Percentiles rank a stretch among this genome's conserved stretches.
Conservation (phyloP, 2,113 vertebrate species). For the Choloepus hoffmanni region DNA sequence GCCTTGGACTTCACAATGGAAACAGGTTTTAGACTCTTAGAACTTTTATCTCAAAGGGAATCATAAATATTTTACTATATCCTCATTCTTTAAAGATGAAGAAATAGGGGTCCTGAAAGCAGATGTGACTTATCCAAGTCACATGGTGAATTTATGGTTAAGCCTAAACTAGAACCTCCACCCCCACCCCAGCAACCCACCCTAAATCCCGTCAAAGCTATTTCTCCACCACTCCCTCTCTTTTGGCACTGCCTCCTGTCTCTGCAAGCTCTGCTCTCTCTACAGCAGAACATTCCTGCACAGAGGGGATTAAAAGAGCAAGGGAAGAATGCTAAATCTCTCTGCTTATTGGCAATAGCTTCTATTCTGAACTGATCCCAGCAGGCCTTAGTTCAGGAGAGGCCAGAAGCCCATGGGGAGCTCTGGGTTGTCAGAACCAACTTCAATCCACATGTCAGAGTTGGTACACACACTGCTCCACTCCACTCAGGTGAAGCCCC, state of each 20-base stretch:
- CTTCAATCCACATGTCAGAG: not conserved
- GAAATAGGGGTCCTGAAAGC: not conserved
- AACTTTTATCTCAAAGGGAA: constrained; percentile 18
- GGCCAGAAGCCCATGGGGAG: not conserved
- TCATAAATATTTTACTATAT: not conserved
- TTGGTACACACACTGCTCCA: not conserved
- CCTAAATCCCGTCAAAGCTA: constrained; percentile 5
- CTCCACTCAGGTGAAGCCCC: constrained; percentile 16
- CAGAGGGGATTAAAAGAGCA: constrained; percentile 63
- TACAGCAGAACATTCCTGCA: constrained; percentile 62
- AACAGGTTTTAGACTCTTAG: constrained; percentile 41
- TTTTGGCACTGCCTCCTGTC: constrained; percentile 32
- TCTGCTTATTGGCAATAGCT: constrained; percentile 64
- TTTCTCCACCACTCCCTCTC: not conserved
- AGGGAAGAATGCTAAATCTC: constrained; percentile 45
- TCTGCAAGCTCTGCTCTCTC: constrained; percentile 53
- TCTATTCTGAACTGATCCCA: constrained; percentile 54
- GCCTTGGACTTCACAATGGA: not conserved
- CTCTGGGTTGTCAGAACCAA: constrained; percentile 53
- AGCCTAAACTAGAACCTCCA: not conserved
- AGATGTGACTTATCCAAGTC: not conserved
- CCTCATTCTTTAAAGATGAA: constrained; percentile 23
- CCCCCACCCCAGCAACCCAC: not conserved
- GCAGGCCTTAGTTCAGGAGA: constrained; percentile 16
- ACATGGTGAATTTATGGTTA: not conserved